Evolutionary conservation across 2,888 invertebrate species (phyloP).

Genomic region (Panopea generosa): DNA sequence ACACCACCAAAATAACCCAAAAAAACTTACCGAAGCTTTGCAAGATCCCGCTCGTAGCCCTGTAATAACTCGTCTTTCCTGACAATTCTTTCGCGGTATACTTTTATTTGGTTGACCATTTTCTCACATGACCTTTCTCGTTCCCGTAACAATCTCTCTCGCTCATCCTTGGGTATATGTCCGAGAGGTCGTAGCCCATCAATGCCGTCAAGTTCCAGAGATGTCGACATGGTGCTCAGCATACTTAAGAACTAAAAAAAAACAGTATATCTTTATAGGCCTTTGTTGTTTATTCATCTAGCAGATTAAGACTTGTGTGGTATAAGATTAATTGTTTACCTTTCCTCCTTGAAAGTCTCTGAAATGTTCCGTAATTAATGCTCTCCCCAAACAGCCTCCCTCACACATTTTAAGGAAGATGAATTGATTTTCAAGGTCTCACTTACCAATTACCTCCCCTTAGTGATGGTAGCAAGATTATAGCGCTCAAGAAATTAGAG

Average conservation of each 20-base stretch:
- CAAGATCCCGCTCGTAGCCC: conserved; percentile 84
- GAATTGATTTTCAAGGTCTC: no score
- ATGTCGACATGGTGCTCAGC: conserved; percentile 77
- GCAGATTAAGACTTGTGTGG: no score
- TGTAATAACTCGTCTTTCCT: conserved; percentile 84
- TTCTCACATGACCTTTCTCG: conserved; percentile 78
- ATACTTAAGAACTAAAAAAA: conserved; percentile 79
- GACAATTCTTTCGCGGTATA: conserved; percentile 78
- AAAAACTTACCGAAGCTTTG: conserved; percentile 82
- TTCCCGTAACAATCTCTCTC: conserved; percentile 76
- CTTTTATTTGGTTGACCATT: conserved; percentile 77
- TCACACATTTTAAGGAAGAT: no score
- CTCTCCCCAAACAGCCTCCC: no score
- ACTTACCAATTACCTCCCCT: no score
- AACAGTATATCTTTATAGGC: not conserved
- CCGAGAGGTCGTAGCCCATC: conserved; percentile 82
- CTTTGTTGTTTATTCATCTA: no score
- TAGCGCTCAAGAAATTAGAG: no score
- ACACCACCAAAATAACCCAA: no score
- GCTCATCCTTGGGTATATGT: conserved; percentile 83
- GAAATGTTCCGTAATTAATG: no score
- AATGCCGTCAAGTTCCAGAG: conserved; percentile 80
- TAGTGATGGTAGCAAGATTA: no score
- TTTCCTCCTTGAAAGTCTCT: no score
- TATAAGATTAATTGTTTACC: no score